Conservation (phyloP, 2,113 vertebrate genomes). For the Calcarius ornatus region DNA sequence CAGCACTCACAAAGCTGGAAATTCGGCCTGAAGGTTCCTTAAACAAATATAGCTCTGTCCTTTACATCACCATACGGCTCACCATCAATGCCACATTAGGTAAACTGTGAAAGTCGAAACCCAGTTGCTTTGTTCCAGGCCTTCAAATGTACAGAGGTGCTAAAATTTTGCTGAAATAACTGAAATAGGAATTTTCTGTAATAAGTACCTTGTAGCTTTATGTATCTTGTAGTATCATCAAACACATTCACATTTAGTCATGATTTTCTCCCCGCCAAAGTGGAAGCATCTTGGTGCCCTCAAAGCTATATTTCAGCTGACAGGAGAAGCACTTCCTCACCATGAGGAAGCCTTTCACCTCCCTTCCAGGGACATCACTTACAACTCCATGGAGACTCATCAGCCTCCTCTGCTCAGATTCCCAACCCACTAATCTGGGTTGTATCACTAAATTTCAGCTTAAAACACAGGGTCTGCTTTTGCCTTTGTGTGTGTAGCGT, state of each 20-base stretch:
- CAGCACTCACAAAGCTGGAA: conserved; percentile 1
- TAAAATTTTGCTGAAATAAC: neutral
- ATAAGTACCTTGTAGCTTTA: neutral
- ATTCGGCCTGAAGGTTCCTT: neutral
- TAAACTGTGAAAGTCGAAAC: conserved; percentile 15
- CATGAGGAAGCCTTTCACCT: neutral
- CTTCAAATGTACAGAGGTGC: neutral
- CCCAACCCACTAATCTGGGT: neutral
- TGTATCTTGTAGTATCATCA: neutral
- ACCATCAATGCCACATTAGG: neutral
- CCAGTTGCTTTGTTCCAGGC: conserved; percentile 3
- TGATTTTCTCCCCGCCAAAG: neutral
- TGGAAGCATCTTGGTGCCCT: neutral
- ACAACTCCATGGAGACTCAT: neutral
- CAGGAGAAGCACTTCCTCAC: neutral
- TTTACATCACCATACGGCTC: neutral
- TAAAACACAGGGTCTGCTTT: neutral
- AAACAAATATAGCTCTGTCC: conserved; percentile 36
- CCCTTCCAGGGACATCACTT: neutral
- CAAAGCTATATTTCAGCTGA: neutral
- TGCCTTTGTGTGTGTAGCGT: neutral
- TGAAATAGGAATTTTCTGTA: neutral
- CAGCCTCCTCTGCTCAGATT: neutral
- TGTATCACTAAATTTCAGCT: neutral
- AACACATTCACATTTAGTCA: neutral